Conservation (phyloP, 1,140 invertebrate genomes). For the Camponotus floridanus region DNA sequence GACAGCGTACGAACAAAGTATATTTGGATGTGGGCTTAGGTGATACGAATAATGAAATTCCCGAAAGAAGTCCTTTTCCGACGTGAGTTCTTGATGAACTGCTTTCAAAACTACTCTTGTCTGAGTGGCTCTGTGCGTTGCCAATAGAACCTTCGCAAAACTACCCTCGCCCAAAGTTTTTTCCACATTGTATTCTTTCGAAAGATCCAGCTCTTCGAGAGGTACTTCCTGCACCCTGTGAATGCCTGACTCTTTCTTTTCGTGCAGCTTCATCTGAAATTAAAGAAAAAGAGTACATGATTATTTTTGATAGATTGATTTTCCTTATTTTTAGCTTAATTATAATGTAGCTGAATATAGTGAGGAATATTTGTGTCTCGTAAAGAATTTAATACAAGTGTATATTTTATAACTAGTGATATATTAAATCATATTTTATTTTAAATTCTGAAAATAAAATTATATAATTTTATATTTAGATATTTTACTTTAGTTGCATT, state of each 20-base stretch:
- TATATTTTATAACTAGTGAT: not conserved
- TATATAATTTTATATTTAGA: not conserved
- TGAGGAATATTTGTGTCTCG: not conserved
- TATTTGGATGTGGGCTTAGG: conserved; percentile 90
- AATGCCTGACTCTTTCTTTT: conserved; percentile 83
- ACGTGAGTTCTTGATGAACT: conserved; percentile 90
- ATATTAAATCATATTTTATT: conserved; percentile 1
- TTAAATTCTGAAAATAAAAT: not conserved
- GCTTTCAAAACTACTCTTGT: conserved; percentile 90
- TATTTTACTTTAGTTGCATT: not conserved
- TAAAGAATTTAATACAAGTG: not conserved
- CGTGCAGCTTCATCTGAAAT: conserved; percentile 85
- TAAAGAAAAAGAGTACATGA: not conserved
- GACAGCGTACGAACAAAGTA: conserved; percentile 90
- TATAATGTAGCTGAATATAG: not conserved
- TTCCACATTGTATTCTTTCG: conserved; percentile 89
- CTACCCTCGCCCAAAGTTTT: conserved; percentile 90
- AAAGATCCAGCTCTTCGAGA: conserved; percentile 87
- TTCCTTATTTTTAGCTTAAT: not conserved
- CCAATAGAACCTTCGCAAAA: conserved; percentile 90
- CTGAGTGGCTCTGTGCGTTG: conserved; percentile 87
- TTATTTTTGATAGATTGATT: not conserved
- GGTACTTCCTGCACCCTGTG: conserved; percentile 88
- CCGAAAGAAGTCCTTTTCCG: conserved; percentile 90
- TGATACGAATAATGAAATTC: conserved; percentile 93